Evolutionary conservation across 1,140 invertebrate species (phyloP).

Genomic region (Drosophila biarmipes): DNA sequence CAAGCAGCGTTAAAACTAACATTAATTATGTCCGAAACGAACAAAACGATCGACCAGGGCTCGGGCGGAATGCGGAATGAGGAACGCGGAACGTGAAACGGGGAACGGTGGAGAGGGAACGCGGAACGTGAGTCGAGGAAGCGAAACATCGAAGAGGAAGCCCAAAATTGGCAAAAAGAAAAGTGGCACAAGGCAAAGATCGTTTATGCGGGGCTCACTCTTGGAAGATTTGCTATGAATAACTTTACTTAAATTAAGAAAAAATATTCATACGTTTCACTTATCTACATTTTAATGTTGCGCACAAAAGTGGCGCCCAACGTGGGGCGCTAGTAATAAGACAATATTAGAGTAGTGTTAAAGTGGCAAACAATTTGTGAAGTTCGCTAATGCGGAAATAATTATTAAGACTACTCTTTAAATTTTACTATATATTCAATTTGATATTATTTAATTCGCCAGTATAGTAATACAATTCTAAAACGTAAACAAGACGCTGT

Average conservation of each 20-base stretch:
- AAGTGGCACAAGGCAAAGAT: conserved; percentile 10
- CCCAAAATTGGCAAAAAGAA: conserved; percentile 10
- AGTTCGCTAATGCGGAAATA: background rate
- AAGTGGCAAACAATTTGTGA: background rate
- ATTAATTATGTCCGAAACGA: conserved; percentile 84
- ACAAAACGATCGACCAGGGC: conserved; percentile 67
- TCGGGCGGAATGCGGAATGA: conserved; percentile 11
- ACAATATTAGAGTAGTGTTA: background rate
- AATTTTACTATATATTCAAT: background rate
- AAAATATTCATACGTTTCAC: too few relatives aligned
- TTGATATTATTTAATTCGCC: too few relatives aligned
- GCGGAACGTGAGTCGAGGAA: background rate
- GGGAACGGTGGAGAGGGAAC: background rate
- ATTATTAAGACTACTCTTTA: background rate
- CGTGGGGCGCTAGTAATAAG: background rate
- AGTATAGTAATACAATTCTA: background rate
- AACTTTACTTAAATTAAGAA: background rate
- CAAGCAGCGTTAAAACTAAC: conserved; percentile 84
- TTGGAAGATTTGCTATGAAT: background rate
- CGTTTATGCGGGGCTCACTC: background rate
- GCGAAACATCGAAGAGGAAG: background rate
- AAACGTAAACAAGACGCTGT: background rate
- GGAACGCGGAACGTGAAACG: background rate
- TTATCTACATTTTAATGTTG: too few relatives aligned
- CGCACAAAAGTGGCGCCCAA: background rate